phyloP scores from a whole-genome alignment of 2,113 vertebrate genomes.

The Chaetura pelagica region DNA sequence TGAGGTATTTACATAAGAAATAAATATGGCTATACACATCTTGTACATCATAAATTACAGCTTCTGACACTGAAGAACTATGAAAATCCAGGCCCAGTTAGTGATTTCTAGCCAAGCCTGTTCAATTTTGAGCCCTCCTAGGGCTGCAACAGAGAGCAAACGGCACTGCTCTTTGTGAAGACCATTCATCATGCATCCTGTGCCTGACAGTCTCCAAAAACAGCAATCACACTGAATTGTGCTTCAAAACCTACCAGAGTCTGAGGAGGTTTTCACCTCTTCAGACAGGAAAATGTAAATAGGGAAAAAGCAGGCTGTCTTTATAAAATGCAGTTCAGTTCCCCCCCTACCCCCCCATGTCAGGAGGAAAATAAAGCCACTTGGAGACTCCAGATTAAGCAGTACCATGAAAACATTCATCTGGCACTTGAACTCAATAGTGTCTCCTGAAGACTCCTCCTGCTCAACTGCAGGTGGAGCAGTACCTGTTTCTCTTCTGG shows the following conservation, averaged over 20 bases:
- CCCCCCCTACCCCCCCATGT: background rate
- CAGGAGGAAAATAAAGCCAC: background rate
- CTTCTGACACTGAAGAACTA: background rate
- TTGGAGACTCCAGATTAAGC: background rate
- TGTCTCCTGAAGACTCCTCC: background rate
- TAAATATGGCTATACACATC: background rate
- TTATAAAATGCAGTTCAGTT: background rate
- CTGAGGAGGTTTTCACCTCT: background rate
- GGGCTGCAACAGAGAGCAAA: background rate
- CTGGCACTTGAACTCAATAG: background rate
- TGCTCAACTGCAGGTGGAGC: background rate
- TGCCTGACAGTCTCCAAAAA: background rate
- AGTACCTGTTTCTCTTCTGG: background rate
- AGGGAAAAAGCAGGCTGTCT: background rate
- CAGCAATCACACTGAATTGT: background rate
- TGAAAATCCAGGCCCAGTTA: background rate
- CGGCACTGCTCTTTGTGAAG: background rate
- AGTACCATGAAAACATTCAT: background rate
- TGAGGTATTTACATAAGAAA: background rate
- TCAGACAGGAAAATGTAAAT: background rate
- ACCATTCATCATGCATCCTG: accelerated
- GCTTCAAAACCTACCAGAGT: background rate
- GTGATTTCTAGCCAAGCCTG: background rate
- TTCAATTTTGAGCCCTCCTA: background rate
- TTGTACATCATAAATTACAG: background rate